Evolutionary conservation across 2,888 invertebrate species (phyloP).

Genomic region (Drosophila mettleri): DNA sequence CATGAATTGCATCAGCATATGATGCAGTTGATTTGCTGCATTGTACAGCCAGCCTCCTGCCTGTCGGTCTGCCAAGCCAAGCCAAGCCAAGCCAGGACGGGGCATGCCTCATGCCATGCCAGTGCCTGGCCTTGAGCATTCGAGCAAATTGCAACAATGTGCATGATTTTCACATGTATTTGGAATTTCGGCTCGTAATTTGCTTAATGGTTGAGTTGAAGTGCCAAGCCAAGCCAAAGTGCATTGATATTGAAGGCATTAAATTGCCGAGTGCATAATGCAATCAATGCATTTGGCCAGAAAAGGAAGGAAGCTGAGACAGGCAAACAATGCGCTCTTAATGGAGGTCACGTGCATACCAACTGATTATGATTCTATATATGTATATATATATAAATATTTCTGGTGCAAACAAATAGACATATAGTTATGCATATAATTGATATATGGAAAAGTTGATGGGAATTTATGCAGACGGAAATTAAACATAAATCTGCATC

Average conservation of each 20-base stretch:
- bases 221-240: conserved; percentile 46
- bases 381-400: background rate
- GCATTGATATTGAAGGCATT: conserved; percentile 63
- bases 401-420: background rate
- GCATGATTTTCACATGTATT: conserved; percentile 51
- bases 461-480: conserved; percentile 28
- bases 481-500: conserved; percentile 34
- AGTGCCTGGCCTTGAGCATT: conserved; percentile 57
- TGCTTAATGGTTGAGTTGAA: conserved; percentile 70
- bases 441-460: conserved; percentile 1
- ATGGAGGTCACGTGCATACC: conserved; percentile 58
- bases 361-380: conserved; percentile 30
- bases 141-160: conserved; percentile 56
- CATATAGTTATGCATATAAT: background rate
- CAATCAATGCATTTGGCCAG: conserved; percentile 42
- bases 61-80: background rate
- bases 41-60: conserved; percentile 9
- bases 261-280: conserved; percentile 57
- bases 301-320: conserved; percentile 27
- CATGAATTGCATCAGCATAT: conserved; percentile 55
- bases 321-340: conserved; percentile 51
- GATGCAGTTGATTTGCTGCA: conserved; percentile 55
- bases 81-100: conserved; percentile 1
- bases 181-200: conserved; percentile 63
- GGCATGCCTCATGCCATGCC: background rate